A percentile compares a stretch with the other conserved stretches of the same genome.
phyloP scores from a whole-genome alignment of 1,140 invertebrate species.

The Cryptotermes secundus region DNA sequence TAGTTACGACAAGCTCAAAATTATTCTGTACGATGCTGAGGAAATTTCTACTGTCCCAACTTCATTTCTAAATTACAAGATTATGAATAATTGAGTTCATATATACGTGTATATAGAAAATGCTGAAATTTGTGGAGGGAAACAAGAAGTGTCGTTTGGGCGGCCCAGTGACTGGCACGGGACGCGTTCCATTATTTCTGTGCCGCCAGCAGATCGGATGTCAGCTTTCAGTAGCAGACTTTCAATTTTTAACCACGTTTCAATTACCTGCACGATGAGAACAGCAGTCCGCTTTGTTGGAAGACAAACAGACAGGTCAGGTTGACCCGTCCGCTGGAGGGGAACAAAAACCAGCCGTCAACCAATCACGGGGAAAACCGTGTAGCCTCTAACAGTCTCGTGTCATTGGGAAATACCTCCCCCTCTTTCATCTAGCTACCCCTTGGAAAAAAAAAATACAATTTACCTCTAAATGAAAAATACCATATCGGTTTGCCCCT shows the following conservation, averaged over 20 bases:
- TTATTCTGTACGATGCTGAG: conserved; percentile 15
- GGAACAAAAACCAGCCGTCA: conserved; percentile 3
- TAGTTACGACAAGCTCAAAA: not conserved
- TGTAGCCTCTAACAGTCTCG: conserved; percentile 14
- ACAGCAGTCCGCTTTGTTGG: conserved; percentile 26
- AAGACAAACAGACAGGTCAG: conserved; percentile 29
- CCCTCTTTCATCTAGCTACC: conserved; percentile 18
- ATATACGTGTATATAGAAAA: not conserved
- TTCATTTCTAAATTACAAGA: not conserved
- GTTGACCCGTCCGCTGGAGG: conserved; percentile 20
- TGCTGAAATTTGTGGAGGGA: conserved; percentile 5
- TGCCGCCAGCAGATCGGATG: not conserved
- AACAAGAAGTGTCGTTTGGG: not conserved
- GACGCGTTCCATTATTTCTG: not conserved
- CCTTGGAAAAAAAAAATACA: conserved; percentile 22
- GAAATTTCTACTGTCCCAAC: not conserved
- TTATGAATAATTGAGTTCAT: not conserved
- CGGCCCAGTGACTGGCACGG: not conserved
- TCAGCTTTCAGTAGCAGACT: conserved; percentile 21
- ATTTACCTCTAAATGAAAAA: conserved; percentile 27
- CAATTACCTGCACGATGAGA: conserved; percentile 26
- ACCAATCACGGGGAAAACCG: conserved; percentile 16
- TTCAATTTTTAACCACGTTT: conserved; percentile 30
- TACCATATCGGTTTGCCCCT: conserved; percentile 1
- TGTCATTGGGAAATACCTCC: conserved; percentile 3